Conservation (phyloP, 2,113 vertebrate species). For the Neofelis nebulosa region DNA sequence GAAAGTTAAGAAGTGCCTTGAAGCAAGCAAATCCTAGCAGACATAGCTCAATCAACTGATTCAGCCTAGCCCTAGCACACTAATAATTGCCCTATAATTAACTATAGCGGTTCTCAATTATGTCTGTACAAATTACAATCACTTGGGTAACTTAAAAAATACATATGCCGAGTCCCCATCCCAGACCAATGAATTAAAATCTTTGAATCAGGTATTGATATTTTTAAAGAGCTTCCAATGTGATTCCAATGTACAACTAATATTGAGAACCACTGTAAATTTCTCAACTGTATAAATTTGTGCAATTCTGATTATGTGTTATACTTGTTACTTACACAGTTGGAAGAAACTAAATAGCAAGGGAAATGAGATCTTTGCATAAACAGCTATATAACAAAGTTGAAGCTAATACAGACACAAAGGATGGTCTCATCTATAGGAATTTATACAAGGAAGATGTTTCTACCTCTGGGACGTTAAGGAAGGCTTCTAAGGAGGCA, state of each 20-base stretch:
- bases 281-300: not conserved
- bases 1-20: not conserved
- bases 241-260: slow-evolving; percentile 7
- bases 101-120: not conserved
- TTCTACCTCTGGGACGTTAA: not conserved
- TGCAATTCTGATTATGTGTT: slow-evolving; percentile 9
- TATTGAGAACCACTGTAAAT: slow-evolving; percentile 21
- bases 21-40: not conserved
- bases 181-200: slow-evolving; percentile 35
- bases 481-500: not conserved
- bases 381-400: not conserved
- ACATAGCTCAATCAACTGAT: not conserved
- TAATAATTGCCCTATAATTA: not conserved
- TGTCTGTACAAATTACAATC: slow-evolving; percentile 1
- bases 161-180: not conserved
- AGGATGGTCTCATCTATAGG: not conserved
- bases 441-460: not conserved
- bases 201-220: slow-evolving; percentile 25
- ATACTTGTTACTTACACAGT: not conserved
- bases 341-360: slow-evolving; percentile 21
- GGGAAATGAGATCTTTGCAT: not conserved
- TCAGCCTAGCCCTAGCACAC: not conserved
- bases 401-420: not conserved
- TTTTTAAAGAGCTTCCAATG: not conserved
- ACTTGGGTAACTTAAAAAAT: slow-evolving; percentile 10